Percentiles rank a stretch among this genome's conserved stretches.
phyloP scores from a whole-genome alignment of 2,113 vertebrate species.

The Engystomops pustulosus region DNA sequence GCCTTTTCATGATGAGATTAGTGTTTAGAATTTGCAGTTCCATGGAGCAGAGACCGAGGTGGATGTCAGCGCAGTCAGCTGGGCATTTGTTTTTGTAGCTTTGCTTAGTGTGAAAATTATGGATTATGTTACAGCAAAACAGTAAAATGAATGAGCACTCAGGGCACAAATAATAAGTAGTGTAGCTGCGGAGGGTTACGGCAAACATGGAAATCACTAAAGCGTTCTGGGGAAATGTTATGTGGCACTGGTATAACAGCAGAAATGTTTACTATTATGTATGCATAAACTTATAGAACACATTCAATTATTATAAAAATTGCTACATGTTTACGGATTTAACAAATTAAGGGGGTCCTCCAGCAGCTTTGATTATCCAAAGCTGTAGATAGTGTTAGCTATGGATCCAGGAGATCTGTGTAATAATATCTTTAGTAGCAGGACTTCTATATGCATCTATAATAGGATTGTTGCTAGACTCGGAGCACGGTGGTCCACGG shows the following conservation, averaged over 20 bases:
- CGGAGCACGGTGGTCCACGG: no score
- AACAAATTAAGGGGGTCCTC: no score
- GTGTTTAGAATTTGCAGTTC: background rate
- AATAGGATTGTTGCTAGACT: no score
- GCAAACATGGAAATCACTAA: background rate
- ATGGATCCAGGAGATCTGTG: no score
- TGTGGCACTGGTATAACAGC: background rate
- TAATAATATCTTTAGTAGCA: no score
- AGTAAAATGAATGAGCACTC: background rate
- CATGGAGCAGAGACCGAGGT: background rate
- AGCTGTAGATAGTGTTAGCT: no score
- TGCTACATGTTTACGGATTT: no score
- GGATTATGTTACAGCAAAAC: background rate
- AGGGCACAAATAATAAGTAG: background rate
- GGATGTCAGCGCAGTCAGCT: background rate
- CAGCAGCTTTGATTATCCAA: no score
- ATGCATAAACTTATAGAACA: background rate
- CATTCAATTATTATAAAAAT: background rate
- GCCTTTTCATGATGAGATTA: background rate
- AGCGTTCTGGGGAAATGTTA: background rate
- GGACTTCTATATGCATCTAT: no score
- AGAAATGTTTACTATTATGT: background rate
- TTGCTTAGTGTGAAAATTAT: background rate
- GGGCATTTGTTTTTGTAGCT: background rate
- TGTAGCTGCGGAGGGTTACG: background rate